A percentile compares a stretch with the other conserved stretches of the same genome.
phyloP scores from a whole-genome alignment of 1,140 invertebrate genomes.

The Dreissena polymorpha region DNA sequence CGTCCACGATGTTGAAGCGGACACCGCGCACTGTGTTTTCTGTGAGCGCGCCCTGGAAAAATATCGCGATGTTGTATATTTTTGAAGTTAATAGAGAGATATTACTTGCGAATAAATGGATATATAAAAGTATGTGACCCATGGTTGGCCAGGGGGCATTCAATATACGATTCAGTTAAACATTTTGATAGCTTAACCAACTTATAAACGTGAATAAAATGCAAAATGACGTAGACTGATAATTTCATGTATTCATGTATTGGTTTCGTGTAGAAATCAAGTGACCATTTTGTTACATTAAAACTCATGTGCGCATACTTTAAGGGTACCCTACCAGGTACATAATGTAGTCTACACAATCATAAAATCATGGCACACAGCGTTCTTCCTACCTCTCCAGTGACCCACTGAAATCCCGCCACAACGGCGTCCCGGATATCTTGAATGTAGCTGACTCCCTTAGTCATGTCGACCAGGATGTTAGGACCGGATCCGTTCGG shows the following conservation, averaged over 20 bases:
- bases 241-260: too few species aligned
- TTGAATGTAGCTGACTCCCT: slow-evolving; percentile 98
- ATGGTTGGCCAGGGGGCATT: background rate
- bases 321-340: too few species aligned
- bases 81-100: too few species aligned
- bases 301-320: too few species aligned
- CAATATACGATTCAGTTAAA: too few species aligned
- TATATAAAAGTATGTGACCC: background rate
- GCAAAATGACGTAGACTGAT: too few species aligned
- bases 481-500: slow-evolving; percentile 99
- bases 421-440: slow-evolving; percentile 95
- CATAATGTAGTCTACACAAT: too few species aligned
- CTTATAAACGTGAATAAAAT: too few species aligned
- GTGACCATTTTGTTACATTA: too few species aligned
- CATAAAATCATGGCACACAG: too few species aligned
- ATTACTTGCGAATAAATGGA: background rate
- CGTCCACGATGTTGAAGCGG: slow-evolving; percentile 99
- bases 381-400: slow-evolving; percentile 88
- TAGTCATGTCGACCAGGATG: slow-evolving; percentile 97
- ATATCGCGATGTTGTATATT: background rate
- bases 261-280: too few species aligned
- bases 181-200: too few species aligned
- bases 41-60: slow-evolving; percentile 92
- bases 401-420: slow-evolving; percentile 99
- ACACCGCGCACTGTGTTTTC: slow-evolving; percentile 99